Conservation (phyloP, 2,113 vertebrate genomes). For the Poeciliopsis retropinna region DNA sequence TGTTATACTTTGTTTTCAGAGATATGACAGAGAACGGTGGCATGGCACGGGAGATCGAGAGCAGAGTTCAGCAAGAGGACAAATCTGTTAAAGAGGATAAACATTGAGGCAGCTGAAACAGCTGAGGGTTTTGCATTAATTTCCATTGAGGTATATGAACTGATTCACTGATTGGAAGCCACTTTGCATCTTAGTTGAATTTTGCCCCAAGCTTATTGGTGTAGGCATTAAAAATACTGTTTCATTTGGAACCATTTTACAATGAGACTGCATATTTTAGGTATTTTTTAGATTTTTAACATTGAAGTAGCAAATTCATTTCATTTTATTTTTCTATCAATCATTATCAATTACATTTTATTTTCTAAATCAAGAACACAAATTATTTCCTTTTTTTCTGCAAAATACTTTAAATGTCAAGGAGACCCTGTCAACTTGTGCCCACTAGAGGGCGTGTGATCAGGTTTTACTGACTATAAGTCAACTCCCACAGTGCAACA, state of each 20-base stretch:
- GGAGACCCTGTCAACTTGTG: conserved; percentile 25
- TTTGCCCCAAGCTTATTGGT: conserved; percentile 50
- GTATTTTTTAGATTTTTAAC: conserved; percentile 17
- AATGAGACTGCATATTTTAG: conserved; percentile 38
- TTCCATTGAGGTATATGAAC: conserved; percentile 71
- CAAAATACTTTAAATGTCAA: background rate
- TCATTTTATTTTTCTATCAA: background rate
- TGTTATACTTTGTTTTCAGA: conserved; percentile 69
- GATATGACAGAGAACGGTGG: conserved; percentile 54
- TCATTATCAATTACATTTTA: background rate
- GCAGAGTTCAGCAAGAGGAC: conserved; percentile 78
- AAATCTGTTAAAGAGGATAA: conserved; percentile 59
- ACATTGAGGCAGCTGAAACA: conserved; percentile 35
- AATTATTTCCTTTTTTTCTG: background rate
- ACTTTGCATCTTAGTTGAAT: conserved; percentile 72
- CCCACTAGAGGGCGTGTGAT: conserved; percentile 75
- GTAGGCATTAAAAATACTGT: conserved; percentile 44
- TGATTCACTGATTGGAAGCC: conserved; percentile 71
- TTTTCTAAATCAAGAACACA: background rate
- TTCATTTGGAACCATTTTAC: conserved; percentile 41
- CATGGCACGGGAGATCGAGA: conserved; percentile 47
- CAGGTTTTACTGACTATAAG: conserved; percentile 17
- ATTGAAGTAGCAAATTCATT: conserved; percentile 12
- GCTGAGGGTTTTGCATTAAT: conserved; percentile 71
- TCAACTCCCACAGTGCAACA: conserved; percentile 1